Base-by-base conservation (phyloP, 1,140 invertebrate genomes). In the Galendromus occidentalis region DNA sequence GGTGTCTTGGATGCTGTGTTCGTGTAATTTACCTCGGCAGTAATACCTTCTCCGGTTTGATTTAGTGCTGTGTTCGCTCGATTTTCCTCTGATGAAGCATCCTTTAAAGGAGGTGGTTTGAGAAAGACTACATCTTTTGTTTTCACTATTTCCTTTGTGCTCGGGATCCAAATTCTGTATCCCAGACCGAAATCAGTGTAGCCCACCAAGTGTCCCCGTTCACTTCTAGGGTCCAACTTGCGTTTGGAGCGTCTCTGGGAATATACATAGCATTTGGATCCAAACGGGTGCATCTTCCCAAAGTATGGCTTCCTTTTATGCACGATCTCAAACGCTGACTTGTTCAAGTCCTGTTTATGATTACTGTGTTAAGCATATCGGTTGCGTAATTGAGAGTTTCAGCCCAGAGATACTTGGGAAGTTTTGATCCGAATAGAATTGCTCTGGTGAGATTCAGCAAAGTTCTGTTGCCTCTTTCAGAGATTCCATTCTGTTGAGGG, bases 91-190 rank as follows among this genome's bases (percentile, higher is more conserved):
- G 4, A 9, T 9, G 4, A 9, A 39, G 33, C 33, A 39, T 65
- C 14, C 71, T 64, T 65, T 2, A 76, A 41, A 30, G 66, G 67
- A 1, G 73, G 71, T 42, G 73, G 73, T 30, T 64, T 71, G 0
- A 68, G 67, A 18, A 68, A 69, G 70, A 72, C 73, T 6, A 70
- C 14, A 66, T 76, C 71, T 30, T 71, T 72, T 12, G 74, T 71
- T 12, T 71, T 73, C 25, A 20, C 55, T 18, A 47, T 14, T 5
- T 47, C 45, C 14, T 28, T 47, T 47, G 14, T 28, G 28, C 4
- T 14, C 14, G 18, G 18, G 4, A 47, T 14, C 4, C 4, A 47
- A 28, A 4, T 5, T 22, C 45, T 20, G 45, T 47, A 47, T 14
- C 18, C 18, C 4, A 22, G 4, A 14, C 18, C 28, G 7, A 5